phyloP scores from a whole-genome alignment of 2,888 invertebrate genomes.

The Augiades crinisus region DNA sequence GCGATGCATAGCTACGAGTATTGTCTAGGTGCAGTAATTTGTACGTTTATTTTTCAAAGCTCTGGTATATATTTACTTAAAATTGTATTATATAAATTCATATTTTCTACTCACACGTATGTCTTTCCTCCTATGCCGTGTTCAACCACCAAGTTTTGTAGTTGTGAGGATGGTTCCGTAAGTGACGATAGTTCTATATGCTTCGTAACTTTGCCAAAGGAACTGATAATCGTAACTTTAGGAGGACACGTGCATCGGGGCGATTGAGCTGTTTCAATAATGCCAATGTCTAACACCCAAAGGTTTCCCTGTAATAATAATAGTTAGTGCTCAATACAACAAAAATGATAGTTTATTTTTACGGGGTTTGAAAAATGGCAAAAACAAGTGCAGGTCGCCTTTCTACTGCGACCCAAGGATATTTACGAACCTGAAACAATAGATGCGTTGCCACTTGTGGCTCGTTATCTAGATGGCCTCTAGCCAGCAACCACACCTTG shows the following conservation, averaged over 20 bases:
- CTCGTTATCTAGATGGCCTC: no score
- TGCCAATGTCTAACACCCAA: slow-evolving; percentile 88
- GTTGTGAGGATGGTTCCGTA: slow-evolving; percentile 79
- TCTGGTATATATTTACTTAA: no score
- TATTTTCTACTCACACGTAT: slow-evolving; percentile 15
- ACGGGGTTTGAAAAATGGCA: neutral
- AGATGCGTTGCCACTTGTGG: no score
- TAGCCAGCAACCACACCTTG: no score
- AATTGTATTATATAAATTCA: no score
- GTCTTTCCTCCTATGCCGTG: slow-evolving; percentile 64
- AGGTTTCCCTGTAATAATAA: slow-evolving; percentile 81
- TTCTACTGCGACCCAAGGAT: no score
- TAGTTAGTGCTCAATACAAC: no score
- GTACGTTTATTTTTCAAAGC: no score
- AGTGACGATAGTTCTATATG: slow-evolving; percentile 82
- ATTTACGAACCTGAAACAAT: no score
- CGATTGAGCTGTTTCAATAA: slow-evolving; percentile 84
- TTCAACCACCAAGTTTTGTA: slow-evolving; percentile 87
- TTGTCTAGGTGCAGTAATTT: neutral
- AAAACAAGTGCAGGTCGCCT: neutral
- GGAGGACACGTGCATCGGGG: slow-evolving; percentile 85
- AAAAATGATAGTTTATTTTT: neutral
- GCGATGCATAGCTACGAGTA: no score
- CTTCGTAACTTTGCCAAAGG: slow-evolving; percentile 83
- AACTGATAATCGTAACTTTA: slow-evolving; percentile 84